Base-by-base conservation (phyloP, 2,797 vertebrate genomes). In the Forpus xanthops region DNA sequence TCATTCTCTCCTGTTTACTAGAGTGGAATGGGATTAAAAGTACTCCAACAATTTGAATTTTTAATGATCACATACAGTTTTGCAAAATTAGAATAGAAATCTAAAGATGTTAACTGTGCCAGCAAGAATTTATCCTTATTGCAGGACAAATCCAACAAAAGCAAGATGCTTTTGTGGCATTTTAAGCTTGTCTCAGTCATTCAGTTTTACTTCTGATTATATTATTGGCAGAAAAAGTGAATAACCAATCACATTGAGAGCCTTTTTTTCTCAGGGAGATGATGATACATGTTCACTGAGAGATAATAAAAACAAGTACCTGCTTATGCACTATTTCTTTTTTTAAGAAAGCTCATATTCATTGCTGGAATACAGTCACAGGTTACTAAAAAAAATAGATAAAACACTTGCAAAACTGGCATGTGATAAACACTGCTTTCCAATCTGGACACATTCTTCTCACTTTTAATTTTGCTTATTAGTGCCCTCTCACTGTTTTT, bases 401-500 rank as follows among this genome's bases (percentile, higher is more conserved):
- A 8, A 35, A 78, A 58, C 30, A 18, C 5, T 49, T n/a, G 30
- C 58, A 78, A 56, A 85, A 42, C 23, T 71, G 18, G 1, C 17
- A 6, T n/a, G 12, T 30, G 21, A 20, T 12, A n/a, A 86, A 3
- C 35, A 27, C 11, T 44, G 8, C 21, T 66, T 83, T 68, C 53
- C 23, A 83, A 64, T 53, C 3, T 16, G 20, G 25, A 8, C 3
- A 9, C 24, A 5, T 64, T 19, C 28, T 66, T 31, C 37, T 81
- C 15, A 24, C 2, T 18, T 1, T 11, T 66, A 18, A 42, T 41
- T 67, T 75, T n/a, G 4, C 47, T 66, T 78, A 7, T 35, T n/a
- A 10, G 3, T 24, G 12, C 24, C 10, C 13, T 0, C 0, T 4
- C 18, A 9, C 23, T 68, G 9, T 24, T 33, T 45, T 56, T 49